phyloP scores from a whole-genome alignment of 2,888 invertebrate genomes.

The Cotesia congregata region DNA sequence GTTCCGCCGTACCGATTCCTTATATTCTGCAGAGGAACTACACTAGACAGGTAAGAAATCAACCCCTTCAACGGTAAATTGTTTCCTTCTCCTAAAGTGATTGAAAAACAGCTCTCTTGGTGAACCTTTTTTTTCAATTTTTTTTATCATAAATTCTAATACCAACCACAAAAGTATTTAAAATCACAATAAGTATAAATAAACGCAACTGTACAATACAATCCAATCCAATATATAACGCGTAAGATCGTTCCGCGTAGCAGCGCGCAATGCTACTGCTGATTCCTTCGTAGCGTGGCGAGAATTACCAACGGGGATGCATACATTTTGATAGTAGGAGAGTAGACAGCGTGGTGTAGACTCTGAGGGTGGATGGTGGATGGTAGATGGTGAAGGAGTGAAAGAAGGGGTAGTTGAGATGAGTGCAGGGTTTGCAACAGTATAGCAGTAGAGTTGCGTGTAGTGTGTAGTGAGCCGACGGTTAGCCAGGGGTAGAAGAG shows the following conservation, averaged over 20 bases:
- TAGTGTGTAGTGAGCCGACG: not conserved
- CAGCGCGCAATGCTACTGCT: not conserved
- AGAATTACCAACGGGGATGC: not conserved
- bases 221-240: too few species aligned
- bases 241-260: slow-evolving; percentile 6
- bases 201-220: too few species aligned
- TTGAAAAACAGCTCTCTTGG: too few species aligned
- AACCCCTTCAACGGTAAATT: too few species aligned
- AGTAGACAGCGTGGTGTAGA: not conserved
- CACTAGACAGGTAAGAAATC: too few species aligned
- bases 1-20: not conserved
- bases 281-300: slow-evolving; percentile 20
- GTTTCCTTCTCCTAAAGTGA: too few species aligned
- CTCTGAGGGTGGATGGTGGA: not conserved
- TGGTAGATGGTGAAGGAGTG: not conserved
- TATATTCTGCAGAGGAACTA: not conserved
- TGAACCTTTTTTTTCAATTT: too few species aligned
- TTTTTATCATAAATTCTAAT: too few species aligned
- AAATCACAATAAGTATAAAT: too few species aligned
- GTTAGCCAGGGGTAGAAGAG: not conserved
- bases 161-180: too few species aligned
- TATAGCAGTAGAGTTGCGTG: not conserved
- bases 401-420: slow-evolving; percentile 20
- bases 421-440: not conserved
- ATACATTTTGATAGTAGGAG: slow-evolving; percentile 5